Conservation (phyloP, 1,140 invertebrate genomes). For the Diorhabda carinulata region DNA sequence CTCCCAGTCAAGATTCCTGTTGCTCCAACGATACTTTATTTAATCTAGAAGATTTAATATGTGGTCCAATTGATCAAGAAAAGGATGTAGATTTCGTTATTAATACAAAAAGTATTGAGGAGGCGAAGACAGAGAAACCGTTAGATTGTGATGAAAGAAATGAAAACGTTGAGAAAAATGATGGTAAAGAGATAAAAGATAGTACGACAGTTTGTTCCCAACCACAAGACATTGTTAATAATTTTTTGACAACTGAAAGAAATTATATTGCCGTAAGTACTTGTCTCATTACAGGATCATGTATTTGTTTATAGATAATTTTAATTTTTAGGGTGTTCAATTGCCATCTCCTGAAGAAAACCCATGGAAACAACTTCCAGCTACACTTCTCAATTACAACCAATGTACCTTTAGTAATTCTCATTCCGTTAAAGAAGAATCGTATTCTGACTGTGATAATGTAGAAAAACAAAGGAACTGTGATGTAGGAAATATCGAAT, state of each 20-base stretch:
- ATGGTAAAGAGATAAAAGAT: slow-evolving; percentile 10
- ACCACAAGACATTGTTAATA: background rate
- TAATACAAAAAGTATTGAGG: background rate
- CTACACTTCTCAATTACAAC: slow-evolving; percentile 35
- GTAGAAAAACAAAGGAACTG: background rate
- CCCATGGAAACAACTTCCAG: slow-evolving; percentile 43
- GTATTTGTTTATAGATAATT: background rate
- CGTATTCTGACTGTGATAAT: background rate
- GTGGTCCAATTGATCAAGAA: slow-evolving; percentile 12
- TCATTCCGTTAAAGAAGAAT: background rate
- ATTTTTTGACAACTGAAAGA: background rate
- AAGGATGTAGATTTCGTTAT: slow-evolving; percentile 11
- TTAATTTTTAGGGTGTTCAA: slow-evolving; percentile 29
- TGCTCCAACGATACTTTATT: slow-evolving; percentile 60
- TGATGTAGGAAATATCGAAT: background rate
- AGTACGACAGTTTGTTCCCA: background rate
- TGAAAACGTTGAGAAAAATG: slow-evolving; percentile 16
- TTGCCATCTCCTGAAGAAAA: slow-evolving; percentile 45
- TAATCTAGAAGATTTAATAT: slow-evolving; percentile 53
- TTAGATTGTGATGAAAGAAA: background rate
- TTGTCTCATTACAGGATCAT: background rate
- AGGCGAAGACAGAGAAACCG: background rate
- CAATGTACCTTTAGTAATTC: slow-evolving; percentile 12
- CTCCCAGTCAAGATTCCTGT: slow-evolving; percentile 58
- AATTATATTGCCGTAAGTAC: background rate